phyloP scores from a whole-genome alignment of 2,888 invertebrate genomes.

The Neocrepidodera transversa region DNA sequence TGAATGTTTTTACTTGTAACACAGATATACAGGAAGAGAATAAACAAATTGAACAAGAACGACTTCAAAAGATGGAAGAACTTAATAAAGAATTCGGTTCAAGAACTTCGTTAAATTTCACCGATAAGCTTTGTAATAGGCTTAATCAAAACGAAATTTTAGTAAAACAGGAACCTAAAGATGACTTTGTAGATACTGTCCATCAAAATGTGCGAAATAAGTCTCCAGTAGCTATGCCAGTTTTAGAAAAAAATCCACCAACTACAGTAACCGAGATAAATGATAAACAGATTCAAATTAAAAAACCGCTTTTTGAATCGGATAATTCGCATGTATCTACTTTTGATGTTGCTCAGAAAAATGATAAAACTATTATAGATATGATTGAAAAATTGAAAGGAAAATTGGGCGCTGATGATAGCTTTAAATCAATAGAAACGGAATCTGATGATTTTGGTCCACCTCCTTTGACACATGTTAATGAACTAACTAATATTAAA shows the following conservation, averaged over 20 bases:
- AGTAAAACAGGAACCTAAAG: conserved; percentile 42
- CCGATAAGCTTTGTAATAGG: conserved; percentile 50
- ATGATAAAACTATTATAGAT: conserved; percentile 42
- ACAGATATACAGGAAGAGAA: conserved; percentile 60
- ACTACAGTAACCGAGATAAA: background rate
- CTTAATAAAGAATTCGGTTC: conserved; percentile 54
- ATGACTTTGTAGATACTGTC: conserved; percentile 25
- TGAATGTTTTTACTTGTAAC: conserved; percentile 52
- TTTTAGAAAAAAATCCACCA: conserved; percentile 35
- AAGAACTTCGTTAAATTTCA: conserved; percentile 51
- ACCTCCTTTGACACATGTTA: conserved; percentile 43
- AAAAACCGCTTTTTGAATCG: conserved; percentile 41
- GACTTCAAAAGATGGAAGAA: conserved; percentile 63
- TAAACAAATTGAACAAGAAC: conserved; percentile 60
- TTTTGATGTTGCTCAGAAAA: conserved; percentile 43
- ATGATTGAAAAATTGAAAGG: conserved; percentile 51
- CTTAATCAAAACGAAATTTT: conserved; percentile 41
- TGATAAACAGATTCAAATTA: conserved; percentile 21
- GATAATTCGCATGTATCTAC: conserved; percentile 25
- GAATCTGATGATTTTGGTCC: conserved; percentile 36
- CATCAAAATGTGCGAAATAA: background rate
- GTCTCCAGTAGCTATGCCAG: conserved; percentile 35
- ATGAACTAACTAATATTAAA: conserved; percentile 30
- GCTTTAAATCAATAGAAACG: conserved; percentile 8
- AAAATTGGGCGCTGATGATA: conserved; percentile 38